Evolutionary conservation across 2,888 invertebrate genomes (phyloP), one percentile per base, ranked within the genome.

Genomic region (Coleophora flavipennella): DNA sequence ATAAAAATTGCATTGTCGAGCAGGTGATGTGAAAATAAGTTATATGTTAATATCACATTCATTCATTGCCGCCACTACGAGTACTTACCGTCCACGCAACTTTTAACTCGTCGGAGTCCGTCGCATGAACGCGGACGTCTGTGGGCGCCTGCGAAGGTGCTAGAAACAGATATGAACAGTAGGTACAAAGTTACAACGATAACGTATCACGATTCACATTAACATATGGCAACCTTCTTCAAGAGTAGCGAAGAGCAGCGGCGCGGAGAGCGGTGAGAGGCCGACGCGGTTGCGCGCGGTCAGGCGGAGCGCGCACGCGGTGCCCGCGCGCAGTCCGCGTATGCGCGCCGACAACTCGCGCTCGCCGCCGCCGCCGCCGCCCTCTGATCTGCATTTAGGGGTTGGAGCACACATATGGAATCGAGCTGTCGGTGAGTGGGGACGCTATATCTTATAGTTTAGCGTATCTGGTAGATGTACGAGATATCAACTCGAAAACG

Each of bases 271-370:
- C n/a, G 87, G 81, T 40, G 93, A 91, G 35, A 85, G 83, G 9
- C 93, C 93, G 12, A 92, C 90, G 50, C 88, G 87, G 67, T 92
- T 93, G 43, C 88, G 85, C 1, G 92, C 92, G 35, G 88, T 72
- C 37, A 92, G 78, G 2, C 92, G 83, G 50, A 93, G 81, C 29
- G 88, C 87, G 62, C 93, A 93, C 20, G 3, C 20, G 6, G 20
- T 6, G 3, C 88, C 86, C 3, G 89, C 87, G 1, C 91, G 86
- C 33, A 92, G 77, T 1, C 86, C 86, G 57, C 65, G 3, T 48
- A 45, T 12, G 63, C 64, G 37, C 12, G 31, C 20, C 20, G 20
- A 20, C 20, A 20, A 6, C 20, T 20, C 25, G 29, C 26, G 14
- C 32, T 13, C 20, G 3, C 14, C 31, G 33, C 14, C 31, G 33